Evolutionary conservation across 2,797 vertebrate species (phyloP), one percentile per base, ranked within the genome.

Genomic region (Bovichtus diacanthus): DNA sequence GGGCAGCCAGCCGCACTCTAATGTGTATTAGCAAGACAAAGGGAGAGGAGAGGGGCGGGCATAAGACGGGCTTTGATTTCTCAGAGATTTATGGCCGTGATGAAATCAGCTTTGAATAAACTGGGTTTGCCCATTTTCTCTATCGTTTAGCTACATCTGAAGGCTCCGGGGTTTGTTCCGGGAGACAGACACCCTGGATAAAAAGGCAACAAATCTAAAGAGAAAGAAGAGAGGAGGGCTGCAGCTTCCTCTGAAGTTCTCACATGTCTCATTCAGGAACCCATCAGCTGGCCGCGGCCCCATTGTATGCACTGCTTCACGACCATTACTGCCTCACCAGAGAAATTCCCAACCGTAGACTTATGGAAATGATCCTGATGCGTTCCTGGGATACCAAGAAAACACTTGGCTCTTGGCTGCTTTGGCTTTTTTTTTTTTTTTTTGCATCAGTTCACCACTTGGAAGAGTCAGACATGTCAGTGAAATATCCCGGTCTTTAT

Each of bases 1-100:
- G 95, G 94, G 95, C 97, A 97, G 96, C 96, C 96, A 97, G 96
- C 96, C 96, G 91, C 94, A 92, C 82, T 84, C 88, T 98, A 97
- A 99, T 97, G 94, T 94, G 95, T 92, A 98, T 99, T 99, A 97
- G 95, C 97, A 98, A 97, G 96, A 99, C 97, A 99, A 99, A 97
- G 90, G 81, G 23, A 31, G 78, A 66, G 51, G 63, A 84, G 76
- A 88, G 81, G 88, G 90, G 70, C 3, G 70, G 78, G 83, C 59
- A 74, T 77, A 91, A 92, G 87, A 94, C 81, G 90, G 94, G 93
- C 96, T 97, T 97, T 97, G 97, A 97, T 97, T 97, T 96, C 94
- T 92, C 94, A 55, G 93, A 98, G 97, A 98, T 98, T 98, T 98
- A 98, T 98, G 95, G 93, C 93, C 93, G 92, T 96, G 95, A 95